These are phyloP conservation scores for Ctena decussata DNA, from an alignment of 2,888 invertebrate genomes.

Conservation along the genomic window DNA sequence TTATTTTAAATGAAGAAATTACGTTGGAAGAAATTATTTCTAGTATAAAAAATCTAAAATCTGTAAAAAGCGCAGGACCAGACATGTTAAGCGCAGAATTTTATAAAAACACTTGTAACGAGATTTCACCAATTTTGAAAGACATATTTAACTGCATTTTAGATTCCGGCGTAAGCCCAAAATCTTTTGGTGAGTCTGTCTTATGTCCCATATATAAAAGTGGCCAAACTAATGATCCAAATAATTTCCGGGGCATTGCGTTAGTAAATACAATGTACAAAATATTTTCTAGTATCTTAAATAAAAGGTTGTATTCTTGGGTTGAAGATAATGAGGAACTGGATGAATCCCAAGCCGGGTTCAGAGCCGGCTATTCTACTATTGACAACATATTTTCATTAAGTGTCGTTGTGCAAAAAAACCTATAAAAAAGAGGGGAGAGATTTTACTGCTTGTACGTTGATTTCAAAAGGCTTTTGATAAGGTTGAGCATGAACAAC, in stretches of 20 bases:
- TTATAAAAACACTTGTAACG: constrained; percentile 23
- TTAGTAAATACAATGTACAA: constrained; percentile 46
- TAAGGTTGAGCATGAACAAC: constrained; percentile 20
- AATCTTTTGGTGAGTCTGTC: constrained; percentile 34
- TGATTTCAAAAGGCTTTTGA: constrained; percentile 52
- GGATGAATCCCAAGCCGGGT: constrained; percentile 46
- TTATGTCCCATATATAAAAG: constrained; percentile 46
- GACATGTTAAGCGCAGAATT: constrained; percentile 43
- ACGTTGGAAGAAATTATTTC: neutral
- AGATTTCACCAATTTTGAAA: constrained; percentile 16
- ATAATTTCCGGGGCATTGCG: constrained; percentile 57
- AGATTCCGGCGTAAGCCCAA: constrained; percentile 26
- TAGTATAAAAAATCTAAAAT: neutral
- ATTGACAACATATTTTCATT: constrained; percentile 43
- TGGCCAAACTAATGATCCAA: constrained; percentile 36
- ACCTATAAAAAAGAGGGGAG: constrained; percentile 20
- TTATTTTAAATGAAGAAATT: constrained; percentile 9
- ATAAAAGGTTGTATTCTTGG: constrained; percentile 37
- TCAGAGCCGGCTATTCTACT: constrained; percentile 27
- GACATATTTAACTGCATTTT: constrained; percentile 48
- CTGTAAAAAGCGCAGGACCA: constrained; percentile 4
- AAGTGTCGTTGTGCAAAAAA: constrained; percentile 27
- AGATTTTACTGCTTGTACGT: constrained; percentile 41
- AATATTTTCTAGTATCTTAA: constrained; percentile 48
- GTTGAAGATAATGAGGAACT: constrained; percentile 34